A percentile compares a stretch with the other conserved stretches of the same genome.
phyloP scores from a whole-genome alignment of 2,888 invertebrate genomes.

The Priocnemis perturbator region DNA sequence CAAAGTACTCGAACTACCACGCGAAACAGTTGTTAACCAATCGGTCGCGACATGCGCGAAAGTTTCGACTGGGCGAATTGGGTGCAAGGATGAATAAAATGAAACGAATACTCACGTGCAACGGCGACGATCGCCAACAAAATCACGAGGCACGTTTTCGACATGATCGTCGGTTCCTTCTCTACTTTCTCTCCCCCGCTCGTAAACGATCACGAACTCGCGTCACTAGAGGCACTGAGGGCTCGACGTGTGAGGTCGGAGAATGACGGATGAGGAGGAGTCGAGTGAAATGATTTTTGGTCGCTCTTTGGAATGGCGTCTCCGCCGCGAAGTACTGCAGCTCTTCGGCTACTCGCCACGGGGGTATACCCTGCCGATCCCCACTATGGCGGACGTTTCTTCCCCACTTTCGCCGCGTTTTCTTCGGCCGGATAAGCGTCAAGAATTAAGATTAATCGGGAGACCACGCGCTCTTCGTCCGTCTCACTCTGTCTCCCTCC shows the following conservation, averaged over 20 bases:
- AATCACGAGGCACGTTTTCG: slow-evolving; percentile 55
- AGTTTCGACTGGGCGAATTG: too few species aligned
- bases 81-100: too few species aligned
- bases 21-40: too few species aligned
- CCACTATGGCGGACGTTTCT: slow-evolving; percentile 63
- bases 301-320: slow-evolving; percentile 64
- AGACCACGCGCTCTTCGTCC: slow-evolving; percentile 36
- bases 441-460: slow-evolving; percentile 49
- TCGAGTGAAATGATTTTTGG: slow-evolving; percentile 49
- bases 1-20: too few species aligned
- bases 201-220: slow-evolving; percentile 2
- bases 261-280: neutral
- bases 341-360: slow-evolving; percentile 55
- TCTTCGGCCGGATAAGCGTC: slow-evolving; percentile 57
- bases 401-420: slow-evolving; percentile 70
- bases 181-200: neutral
- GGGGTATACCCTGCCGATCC: slow-evolving; percentile 71
- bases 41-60: too few species aligned
- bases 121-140: slow-evolving; percentile 54
- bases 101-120: slow-evolving; percentile 67
- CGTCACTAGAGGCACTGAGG: slow-evolving; percentile 8
- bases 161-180: slow-evolving; percentile 48
- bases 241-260: slow-evolving; percentile 33
- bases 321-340: slow-evolving; percentile 69
- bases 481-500: slow-evolving; percentile 32